phyloP scores from a whole-genome alignment of 2,888 invertebrate species.

The Autographa gamma region DNA sequence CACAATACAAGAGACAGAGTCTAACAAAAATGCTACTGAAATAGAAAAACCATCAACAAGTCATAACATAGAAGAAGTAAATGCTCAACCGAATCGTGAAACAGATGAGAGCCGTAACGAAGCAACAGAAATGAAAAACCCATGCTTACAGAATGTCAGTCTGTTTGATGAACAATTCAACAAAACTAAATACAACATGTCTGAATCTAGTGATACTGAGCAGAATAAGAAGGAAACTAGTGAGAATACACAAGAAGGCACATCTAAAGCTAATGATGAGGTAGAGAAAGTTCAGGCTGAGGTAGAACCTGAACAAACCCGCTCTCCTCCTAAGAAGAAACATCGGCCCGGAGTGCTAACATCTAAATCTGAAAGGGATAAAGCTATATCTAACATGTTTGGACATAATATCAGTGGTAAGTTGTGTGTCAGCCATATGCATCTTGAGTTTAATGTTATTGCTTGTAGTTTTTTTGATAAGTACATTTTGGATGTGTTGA shows the following conservation, averaged over 20 bases:
- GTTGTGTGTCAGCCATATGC: conserved; percentile 58
- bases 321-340: conserved; percentile 39
- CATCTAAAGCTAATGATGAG: conserved; percentile 59
- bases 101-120: conserved; percentile 16
- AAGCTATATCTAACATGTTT: conserved; percentile 75
- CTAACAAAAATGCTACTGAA: conserved; percentile 10
- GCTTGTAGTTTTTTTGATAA: conserved; percentile 33
- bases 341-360: conserved; percentile 30
- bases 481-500: conserved; percentile 9
- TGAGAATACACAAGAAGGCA: conserved; percentile 19
- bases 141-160: conserved; percentile 78
- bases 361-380: conserved; percentile 65
- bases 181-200: conserved; percentile 65
- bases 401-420: conserved; percentile 80
- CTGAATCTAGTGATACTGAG: conserved; percentile 66
- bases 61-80: conserved; percentile 12
- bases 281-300: conserved; percentile 72
- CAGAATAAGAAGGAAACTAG: conserved; percentile 40
- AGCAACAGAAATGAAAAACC: conserved; percentile 61
- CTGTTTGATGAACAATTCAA: conserved; percentile 75
- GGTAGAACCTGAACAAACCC: conserved; percentile 55
- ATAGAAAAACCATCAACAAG: conserved; percentile 47
- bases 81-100: not conserved
- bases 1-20: conserved; percentile 17
- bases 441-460: conserved; percentile 21